Evolutionary conservation across 2,888 invertebrate genomes (phyloP).

Genomic region (Drosophila anomalata): DNA sequence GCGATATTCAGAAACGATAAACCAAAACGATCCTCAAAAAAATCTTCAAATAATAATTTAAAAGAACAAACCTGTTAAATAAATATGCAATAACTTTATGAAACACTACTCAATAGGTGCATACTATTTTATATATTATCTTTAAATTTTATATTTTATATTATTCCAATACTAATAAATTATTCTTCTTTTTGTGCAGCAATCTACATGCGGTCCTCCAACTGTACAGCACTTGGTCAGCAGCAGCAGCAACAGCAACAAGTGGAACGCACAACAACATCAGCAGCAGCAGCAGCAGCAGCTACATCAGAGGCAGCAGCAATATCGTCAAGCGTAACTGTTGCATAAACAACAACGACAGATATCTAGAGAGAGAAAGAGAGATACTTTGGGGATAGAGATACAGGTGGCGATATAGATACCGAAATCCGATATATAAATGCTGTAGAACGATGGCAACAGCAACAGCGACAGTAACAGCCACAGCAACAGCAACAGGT

Average conservation of each 20-base stretch:
- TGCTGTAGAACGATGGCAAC: constrained; percentile 66
- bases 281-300: constrained; percentile 28
- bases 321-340: constrained; percentile 39
- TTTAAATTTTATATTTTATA: no score
- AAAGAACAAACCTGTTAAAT: no score
- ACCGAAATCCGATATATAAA: constrained; percentile 41
- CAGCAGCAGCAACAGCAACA: constrained; percentile 32
- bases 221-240: constrained; percentile 67
- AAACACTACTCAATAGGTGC: no score
- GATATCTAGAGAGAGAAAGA: neutral
- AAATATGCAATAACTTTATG: no score
- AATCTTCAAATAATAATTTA: no score
- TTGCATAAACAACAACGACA: constrained; percentile 16
- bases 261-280: constrained; percentile 42
- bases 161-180: neutral
- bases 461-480: constrained; percentile 36
- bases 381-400: neutral
- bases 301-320: no score
- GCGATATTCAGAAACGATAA: no score
- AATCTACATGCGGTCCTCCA: constrained; percentile 66
- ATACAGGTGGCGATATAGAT: neutral
- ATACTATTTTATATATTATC: no score
- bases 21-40: no score
- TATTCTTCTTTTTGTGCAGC: constrained; percentile 39
- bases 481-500: constrained; percentile 19